phyloP scores from a whole-genome alignment of 2,888 invertebrate species.

The Altica lythri region DNA sequence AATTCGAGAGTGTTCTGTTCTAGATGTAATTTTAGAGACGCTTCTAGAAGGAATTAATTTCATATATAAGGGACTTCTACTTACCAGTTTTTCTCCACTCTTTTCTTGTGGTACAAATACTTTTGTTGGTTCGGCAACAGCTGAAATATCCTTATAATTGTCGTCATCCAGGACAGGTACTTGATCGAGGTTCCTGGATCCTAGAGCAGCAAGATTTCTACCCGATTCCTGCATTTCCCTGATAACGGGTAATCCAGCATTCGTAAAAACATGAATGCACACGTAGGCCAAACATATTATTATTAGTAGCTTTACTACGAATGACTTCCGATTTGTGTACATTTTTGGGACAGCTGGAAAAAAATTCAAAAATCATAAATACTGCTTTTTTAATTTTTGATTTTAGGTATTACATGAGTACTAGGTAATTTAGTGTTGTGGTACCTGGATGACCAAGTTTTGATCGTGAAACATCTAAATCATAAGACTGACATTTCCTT shows the following conservation, averaged over 20 bases:
- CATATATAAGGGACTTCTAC: too few species aligned
- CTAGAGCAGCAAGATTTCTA: constrained; percentile 55
- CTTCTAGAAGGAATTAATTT: too few species aligned
- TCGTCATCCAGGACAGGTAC: constrained; percentile 34
- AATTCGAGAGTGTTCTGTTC: too few species aligned
- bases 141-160: constrained; percentile 21
- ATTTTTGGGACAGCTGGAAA: constrained; percentile 39
- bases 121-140: constrained; percentile 30
- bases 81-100: constrained; percentile 18
- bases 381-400: too few species aligned
- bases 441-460: too few species aligned
- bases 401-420: too few species aligned
- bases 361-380: too few species aligned
- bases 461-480: too few species aligned
- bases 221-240: constrained; percentile 57
- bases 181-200: constrained; percentile 41
- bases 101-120: constrained; percentile 1
- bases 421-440: too few species aligned
- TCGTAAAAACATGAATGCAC: constrained; percentile 50
- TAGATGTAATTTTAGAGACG: too few species aligned
- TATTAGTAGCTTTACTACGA: constrained; percentile 49
- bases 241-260: constrained; percentile 46
- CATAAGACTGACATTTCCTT: too few species aligned
- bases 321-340: constrained; percentile 51
- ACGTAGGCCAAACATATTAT: constrained; percentile 47